Conservation (phyloP, 2,797 vertebrate genomes). For the Parauchenoglanis punctatus region DNA sequence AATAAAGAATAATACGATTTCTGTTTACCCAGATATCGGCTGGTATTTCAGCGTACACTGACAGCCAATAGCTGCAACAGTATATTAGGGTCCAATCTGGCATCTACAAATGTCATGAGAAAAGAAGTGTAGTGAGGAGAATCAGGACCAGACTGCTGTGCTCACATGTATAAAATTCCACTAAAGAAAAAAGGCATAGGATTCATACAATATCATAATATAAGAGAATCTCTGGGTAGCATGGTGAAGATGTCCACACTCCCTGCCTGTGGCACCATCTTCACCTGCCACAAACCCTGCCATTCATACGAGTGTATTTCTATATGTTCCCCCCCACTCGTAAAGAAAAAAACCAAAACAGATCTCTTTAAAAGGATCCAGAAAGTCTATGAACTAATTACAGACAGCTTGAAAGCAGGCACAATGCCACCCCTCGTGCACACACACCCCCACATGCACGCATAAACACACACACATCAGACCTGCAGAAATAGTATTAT, state of each 20-base stretch:
- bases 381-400: constrained; percentile 61
- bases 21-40: constrained; percentile 92
- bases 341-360: constrained; percentile 50
- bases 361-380: constrained; percentile 65
- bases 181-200: constrained; percentile 59
- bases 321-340: constrained; percentile 16
- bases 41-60: constrained; percentile 83
- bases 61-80: constrained; percentile 81
- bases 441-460: constrained; percentile 50
- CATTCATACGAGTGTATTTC: constrained; percentile 40
- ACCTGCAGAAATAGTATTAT: constrained; percentile 50
- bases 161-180: constrained; percentile 64
- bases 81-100: constrained; percentile 85
- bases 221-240: constrained; percentile 63
- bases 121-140: constrained; percentile 70
- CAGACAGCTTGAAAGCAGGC: constrained; percentile 56
- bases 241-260: constrained; percentile 81
- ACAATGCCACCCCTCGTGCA: constrained; percentile 45
- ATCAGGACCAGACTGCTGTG: constrained; percentile 43
- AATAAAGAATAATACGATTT: constrained; percentile 90
- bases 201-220: constrained; percentile 60
- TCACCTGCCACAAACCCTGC: constrained; percentile 12
- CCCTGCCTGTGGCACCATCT: constrained; percentile 59
- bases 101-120: constrained; percentile 90
- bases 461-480: constrained; percentile 43